Conservation (phyloP, 2,888 invertebrate genomes). For the Ctena decussata region DNA sequence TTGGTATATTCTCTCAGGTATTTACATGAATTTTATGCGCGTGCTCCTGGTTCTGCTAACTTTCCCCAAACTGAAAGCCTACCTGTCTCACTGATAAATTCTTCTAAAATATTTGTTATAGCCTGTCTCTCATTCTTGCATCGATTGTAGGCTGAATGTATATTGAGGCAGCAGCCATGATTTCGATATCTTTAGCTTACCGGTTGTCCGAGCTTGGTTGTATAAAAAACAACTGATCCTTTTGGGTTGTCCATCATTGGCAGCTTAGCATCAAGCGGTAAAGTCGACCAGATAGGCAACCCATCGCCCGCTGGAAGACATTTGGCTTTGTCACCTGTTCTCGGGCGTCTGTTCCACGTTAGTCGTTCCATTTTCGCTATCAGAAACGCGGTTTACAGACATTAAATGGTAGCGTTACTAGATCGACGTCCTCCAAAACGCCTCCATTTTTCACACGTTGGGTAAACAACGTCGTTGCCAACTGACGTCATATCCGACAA, state of each 20-base stretch:
- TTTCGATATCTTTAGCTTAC: too few species aligned
- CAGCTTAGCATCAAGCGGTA: slow-evolving; percentile 89
- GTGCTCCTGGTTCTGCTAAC: too few species aligned
- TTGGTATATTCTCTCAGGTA: too few species aligned
- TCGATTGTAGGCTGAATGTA: too few species aligned
- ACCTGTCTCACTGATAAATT: too few species aligned
- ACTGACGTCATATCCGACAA: not conserved
- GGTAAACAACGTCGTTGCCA: not conserved
- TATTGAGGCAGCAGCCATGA: too few species aligned
- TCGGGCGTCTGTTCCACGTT: slow-evolving; percentile 60
- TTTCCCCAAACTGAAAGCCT: too few species aligned
- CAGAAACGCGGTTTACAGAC: not conserved
- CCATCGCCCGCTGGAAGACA: slow-evolving; percentile 78
- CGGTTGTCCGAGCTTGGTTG: slow-evolving; percentile 88
- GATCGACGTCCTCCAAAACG: not conserved
- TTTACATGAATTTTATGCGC: too few species aligned
- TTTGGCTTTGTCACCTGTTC: slow-evolving; percentile 60
- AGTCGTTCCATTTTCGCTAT: slow-evolving; percentile 61
- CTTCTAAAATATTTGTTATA: too few species aligned
- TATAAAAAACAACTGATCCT: slow-evolving; percentile 88
- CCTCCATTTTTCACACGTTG: not conserved
- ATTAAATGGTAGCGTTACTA: not conserved
- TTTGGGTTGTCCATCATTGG: slow-evolving; percentile 89
- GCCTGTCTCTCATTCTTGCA: too few species aligned
- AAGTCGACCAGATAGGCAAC: slow-evolving; percentile 88